A percentile compares a stretch with the other conserved stretches of the same genome.
Conservation (phyloP, 2,113 vertebrate species). For the Hydropotes inermis region DNA sequence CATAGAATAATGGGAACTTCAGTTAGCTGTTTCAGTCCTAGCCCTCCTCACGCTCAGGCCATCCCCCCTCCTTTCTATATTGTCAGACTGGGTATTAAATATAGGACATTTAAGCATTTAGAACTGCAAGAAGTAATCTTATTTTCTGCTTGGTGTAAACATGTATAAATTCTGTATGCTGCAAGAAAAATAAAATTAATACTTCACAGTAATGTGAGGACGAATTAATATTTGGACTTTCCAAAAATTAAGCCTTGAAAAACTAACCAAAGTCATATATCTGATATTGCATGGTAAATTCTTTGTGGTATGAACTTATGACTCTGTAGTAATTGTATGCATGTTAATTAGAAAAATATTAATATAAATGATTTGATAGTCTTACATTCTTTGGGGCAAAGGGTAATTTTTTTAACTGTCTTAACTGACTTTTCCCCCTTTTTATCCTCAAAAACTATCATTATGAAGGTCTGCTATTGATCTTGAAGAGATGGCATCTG, state of each 20-base stretch:
- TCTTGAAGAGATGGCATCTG: constrained; percentile 99
- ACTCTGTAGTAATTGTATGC: constrained; percentile 12
- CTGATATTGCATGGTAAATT: constrained; percentile 1
- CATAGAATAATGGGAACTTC: background rate
- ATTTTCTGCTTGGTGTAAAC: constrained; percentile 17
- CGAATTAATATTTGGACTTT: constrained; percentile 19
- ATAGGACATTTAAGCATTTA: constrained; percentile 22
- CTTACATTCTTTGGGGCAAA: background rate
- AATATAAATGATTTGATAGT: background rate
- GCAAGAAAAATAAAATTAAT: constrained; percentile 11
- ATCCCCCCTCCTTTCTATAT: background rate
- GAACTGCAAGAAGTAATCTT: background rate
- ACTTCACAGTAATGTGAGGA: background rate
- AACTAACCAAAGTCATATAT: constrained; percentile 4
- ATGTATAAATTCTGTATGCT: background rate
- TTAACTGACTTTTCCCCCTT: constrained; percentile 42
- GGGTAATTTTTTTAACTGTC: background rate
- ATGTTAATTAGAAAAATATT: constrained; percentile 25
- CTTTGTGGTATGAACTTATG: background rate
- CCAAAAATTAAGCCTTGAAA: constrained; percentile 19
- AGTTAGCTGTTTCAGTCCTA: background rate
- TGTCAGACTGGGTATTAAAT: background rate
- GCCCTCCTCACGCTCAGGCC: background rate
- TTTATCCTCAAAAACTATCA: background rate
- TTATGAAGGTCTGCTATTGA: constrained; percentile 93